Evolutionary conservation across 2,888 invertebrate species (phyloP).

Genomic region (Pycnomerus fuliginosus): DNA sequence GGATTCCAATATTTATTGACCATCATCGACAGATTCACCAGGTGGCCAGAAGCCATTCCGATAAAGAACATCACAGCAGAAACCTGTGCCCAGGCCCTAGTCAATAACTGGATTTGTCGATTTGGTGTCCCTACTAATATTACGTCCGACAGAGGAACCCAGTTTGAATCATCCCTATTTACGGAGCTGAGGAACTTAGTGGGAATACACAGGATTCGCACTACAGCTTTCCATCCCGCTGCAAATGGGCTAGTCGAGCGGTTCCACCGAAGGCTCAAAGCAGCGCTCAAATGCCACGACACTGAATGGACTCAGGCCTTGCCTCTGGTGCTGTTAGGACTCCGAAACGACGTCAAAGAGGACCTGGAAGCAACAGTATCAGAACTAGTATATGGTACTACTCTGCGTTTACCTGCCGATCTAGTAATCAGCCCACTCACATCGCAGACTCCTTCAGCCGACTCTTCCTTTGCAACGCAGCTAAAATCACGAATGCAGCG

Average conservation of each 20-base stretch:
- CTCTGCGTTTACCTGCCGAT: conserved; percentile 34
- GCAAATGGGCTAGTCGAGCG: conserved; percentile 42
- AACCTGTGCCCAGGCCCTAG: conserved; percentile 42
- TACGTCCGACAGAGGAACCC: no score
- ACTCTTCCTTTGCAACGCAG: no score
- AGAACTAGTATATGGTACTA: conserved; percentile 39
- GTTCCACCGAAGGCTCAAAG: conserved; percentile 34
- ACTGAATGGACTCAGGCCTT: conserved; percentile 36
- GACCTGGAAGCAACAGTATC: conserved; percentile 38
- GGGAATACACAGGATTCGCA: no score
- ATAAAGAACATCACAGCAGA: conserved; percentile 44
- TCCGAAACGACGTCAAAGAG: conserved; percentile 36
- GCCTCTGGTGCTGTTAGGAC: conserved; percentile 40
- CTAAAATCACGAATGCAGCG: conserved; percentile 1
- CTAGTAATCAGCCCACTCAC: not conserved
- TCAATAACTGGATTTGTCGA: conserved; percentile 1
- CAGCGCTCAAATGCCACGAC: conserved; percentile 31
- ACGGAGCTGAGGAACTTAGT: no score
- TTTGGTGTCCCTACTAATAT: no score
- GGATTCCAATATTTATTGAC: conserved; percentile 28
- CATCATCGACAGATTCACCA: conserved; percentile 27
- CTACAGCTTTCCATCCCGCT: not conserved
- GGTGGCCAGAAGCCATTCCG: conserved; percentile 38
- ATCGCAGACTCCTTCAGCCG: no score
- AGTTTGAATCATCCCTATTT: no score